Conservation (phyloP, 2,797 vertebrate genomes). For the Coracias cyanogaster region DNA sequence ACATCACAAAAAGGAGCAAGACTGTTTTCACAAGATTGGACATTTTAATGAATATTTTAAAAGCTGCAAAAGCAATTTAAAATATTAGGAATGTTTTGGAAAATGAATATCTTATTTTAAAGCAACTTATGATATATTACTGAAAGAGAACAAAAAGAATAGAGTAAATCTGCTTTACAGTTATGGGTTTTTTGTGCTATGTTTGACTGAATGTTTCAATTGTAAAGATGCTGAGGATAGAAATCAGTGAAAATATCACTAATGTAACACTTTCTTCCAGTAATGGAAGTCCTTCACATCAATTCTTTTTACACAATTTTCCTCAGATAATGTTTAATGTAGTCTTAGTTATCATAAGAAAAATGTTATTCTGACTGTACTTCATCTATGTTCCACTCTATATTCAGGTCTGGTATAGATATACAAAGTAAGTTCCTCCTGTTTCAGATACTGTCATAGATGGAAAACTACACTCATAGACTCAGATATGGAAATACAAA, state of each 20-base stretch:
- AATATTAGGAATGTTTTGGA: neutral
- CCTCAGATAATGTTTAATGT: neutral
- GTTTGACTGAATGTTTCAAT: neutral
- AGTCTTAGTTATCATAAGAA: neutral
- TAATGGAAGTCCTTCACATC: neutral
- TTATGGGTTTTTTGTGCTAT: neutral
- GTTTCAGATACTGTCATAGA: neutral
- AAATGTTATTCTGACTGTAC: accelerated
- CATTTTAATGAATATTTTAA: neutral
- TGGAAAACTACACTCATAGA: neutral
- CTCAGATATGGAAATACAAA: neutral
- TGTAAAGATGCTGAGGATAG: neutral
- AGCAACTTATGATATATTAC: neutral
- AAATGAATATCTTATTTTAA: neutral
- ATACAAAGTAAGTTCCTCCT: neutral
- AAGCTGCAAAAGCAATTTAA: neutral
- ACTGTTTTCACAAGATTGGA: neutral
- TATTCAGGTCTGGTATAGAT: neutral
- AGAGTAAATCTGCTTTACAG: neutral
- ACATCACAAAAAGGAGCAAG: neutral
- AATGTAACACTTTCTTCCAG: neutral
- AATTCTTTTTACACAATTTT: neutral
- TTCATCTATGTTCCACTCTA: neutral
- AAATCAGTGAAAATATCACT: neutral
- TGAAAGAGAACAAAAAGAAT: neutral